Evolutionary conservation across 2,113 vertebrate species (phyloP).

Genomic region (Mesembrinibis cayennensis): DNA sequence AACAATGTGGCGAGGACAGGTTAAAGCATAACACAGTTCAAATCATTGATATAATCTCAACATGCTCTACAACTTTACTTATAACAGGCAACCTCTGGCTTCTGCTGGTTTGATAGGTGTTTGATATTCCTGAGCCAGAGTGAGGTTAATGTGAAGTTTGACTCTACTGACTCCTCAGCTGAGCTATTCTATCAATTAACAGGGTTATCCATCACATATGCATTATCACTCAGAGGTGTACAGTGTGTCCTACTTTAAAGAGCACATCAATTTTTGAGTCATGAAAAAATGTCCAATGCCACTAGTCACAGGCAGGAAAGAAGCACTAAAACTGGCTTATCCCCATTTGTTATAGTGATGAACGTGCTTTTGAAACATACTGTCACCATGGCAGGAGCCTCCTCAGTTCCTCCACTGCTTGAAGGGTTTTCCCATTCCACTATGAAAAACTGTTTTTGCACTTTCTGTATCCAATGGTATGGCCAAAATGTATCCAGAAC

Average conservation of each 20-base stretch:
- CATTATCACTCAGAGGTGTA: constrained; percentile 13
- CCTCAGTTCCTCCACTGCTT: neutral
- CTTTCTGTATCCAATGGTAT: neutral
- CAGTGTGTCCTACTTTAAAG: constrained; percentile 15
- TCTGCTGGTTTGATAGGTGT: neutral
- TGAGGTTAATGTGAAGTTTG: constrained; percentile 53
- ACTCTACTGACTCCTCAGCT: constrained; percentile 3
- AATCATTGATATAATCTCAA: constrained; percentile 15
- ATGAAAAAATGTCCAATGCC: neutral
- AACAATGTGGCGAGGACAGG: neutral
- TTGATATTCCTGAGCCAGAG: constrained; percentile 26
- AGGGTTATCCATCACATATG: constrained; percentile 6
- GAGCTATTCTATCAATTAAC: constrained; percentile 22
- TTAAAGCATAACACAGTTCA: neutral
- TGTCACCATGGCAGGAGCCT: neutral
- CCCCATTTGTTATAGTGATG: neutral
- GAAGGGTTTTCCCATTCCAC: neutral
- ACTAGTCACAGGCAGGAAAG: neutral
- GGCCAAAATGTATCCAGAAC: neutral
- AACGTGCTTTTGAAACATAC: neutral
- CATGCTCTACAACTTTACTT: neutral
- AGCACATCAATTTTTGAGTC: constrained; percentile 8
- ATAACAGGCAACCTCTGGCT: neutral
- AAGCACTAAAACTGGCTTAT: neutral
- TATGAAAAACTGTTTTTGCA: neutral